Percentiles rank a stretch among this genome's conserved stretches.
These are phyloP conservation scores for Lontra canadensis DNA, from an alignment of 2,113 vertebrate genomes.

Conservation along the genomic window DNA sequence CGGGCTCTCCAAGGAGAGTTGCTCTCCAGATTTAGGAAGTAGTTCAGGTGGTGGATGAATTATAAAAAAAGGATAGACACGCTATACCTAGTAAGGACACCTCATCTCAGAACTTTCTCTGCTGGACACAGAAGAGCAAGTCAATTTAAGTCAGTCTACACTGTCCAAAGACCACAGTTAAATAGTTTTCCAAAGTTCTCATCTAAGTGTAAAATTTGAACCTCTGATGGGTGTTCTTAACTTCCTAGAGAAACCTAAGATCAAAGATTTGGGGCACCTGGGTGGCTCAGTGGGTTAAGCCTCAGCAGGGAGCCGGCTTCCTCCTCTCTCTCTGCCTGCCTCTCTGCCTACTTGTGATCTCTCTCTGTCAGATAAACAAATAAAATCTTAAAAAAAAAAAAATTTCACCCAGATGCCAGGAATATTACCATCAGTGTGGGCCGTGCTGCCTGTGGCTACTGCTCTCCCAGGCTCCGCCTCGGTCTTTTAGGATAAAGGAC, in stretches of 20 bases:
- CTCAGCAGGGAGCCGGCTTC: too few species aligned
- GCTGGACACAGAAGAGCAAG: background rate
- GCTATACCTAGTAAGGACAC: background rate
- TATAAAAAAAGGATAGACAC: too few species aligned
- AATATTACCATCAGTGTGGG: background rate
- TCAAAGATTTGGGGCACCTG: background rate
- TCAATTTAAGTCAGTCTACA: background rate
- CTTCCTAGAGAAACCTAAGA: background rate
- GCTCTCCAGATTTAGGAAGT: background rate
- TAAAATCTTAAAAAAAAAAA: too few species aligned
- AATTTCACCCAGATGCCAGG: background rate
- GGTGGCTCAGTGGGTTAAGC: too few species aligned
- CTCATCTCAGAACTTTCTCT: background rate
- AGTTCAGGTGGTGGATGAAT: background rate
- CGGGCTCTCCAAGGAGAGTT: background rate
- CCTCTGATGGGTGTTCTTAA: background rate
- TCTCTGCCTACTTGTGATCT: too few species aligned
- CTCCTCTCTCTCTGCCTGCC: too few species aligned
- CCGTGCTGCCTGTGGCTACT: fast-evolving
- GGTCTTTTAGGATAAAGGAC: background rate
- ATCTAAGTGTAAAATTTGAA: background rate
- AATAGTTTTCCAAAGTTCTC: background rate
- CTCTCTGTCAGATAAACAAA: too few species aligned
- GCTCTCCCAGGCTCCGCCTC: background rate
- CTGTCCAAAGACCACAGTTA: background rate